Evolutionary conservation across 2,888 invertebrate genomes (phyloP).

Genomic region (Macropis europaea): DNA sequence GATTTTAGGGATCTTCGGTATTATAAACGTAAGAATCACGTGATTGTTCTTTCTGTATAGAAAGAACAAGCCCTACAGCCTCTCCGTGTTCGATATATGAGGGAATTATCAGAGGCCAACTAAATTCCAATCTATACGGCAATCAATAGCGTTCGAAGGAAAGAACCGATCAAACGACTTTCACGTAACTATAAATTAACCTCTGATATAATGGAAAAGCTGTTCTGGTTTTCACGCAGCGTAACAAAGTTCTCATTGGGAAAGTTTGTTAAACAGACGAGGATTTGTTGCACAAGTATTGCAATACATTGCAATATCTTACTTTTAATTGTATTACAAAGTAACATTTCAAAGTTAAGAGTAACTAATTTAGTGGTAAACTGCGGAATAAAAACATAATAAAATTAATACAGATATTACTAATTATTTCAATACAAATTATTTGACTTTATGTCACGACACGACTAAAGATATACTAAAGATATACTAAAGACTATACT

Average conservation of each 20-base stretch:
- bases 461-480: no score
- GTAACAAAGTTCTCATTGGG: not conserved
- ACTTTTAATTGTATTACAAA: no score
- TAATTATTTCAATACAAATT: no score
- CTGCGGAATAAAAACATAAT: no score
- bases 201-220: constrained; percentile 49
- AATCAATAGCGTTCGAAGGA: not conserved
- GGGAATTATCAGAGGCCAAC: not conserved
- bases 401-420: no score
- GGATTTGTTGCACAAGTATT: not conserved
- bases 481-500: no score
- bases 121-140: not conserved
- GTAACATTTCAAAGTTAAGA: no score
- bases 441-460: no score
- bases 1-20: not conserved
- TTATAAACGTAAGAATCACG: not conserved
- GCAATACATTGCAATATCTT: no score
- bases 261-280: constrained; percentile 1
- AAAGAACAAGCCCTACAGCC: not conserved
- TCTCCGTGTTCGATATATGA: not conserved
- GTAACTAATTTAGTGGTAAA: no score
- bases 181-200: constrained; percentile 44
- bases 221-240: constrained; percentile 21
- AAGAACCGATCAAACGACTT: constrained; percentile 39
- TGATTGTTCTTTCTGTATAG: not conserved